A percentile compares a stretch with the other conserved stretches of the same genome.
Conservation (phyloP, 2,797 vertebrate genomes). For the Sebastes minor region DNA sequence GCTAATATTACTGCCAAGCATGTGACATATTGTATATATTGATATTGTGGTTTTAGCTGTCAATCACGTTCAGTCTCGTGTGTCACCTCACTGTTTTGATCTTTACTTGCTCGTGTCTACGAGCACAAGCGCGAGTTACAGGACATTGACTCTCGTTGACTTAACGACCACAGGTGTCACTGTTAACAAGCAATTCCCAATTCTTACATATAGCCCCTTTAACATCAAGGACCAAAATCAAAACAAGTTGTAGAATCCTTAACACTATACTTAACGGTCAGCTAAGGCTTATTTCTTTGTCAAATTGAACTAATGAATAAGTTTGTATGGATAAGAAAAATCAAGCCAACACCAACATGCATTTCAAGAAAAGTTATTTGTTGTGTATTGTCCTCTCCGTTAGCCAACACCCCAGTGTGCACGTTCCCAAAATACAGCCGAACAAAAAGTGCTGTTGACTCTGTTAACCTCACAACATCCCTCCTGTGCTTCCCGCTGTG, state of each 20-base stretch:
- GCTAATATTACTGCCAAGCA: too few species aligned
- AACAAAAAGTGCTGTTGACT: constrained; percentile 9
- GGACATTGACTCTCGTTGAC: too few species aligned
- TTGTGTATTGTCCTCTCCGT: neutral
- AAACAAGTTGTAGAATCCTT: neutral
- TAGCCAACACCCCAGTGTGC: neutral
- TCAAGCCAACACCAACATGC: neutral
- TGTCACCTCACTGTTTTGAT: too few species aligned
- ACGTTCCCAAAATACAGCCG: constrained; percentile 22
- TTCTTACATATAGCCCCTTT: too few species aligned
- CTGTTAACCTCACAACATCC: constrained; percentile 24
- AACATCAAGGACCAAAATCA: neutral
- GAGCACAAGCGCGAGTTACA: too few species aligned
- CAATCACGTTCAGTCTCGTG: too few species aligned
- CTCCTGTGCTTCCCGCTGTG: constrained; percentile 25
- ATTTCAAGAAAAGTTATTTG: neutral
- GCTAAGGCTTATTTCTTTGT: neutral
- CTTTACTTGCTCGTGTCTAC: rapidly evolving
- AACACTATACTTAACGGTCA: neutral
- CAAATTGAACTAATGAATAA: neutral
- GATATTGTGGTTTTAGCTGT: too few species aligned
- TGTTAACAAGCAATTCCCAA: too few species aligned
- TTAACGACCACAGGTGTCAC: too few species aligned
- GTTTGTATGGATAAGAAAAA: neutral
- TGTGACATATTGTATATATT: too few species aligned